Conservation (phyloP, 2,113 vertebrate species). For the Gasterosteus nipponicus region DNA sequence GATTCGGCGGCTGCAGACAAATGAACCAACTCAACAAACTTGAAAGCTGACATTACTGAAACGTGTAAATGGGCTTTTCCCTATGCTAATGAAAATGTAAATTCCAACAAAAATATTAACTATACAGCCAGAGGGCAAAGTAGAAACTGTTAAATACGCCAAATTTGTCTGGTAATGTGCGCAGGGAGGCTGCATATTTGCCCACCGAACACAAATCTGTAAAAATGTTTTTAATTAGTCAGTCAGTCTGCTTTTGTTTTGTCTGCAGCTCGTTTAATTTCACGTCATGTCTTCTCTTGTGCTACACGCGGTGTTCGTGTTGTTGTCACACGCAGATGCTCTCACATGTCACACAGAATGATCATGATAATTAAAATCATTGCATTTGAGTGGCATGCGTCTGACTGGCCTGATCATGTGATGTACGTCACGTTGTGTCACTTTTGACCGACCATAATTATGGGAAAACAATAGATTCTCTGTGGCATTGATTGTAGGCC, state of each 20-base stretch:
- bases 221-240: slow-evolving; percentile 10
- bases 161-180: slow-evolving; percentile 23
- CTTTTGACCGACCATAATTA: slow-evolving; percentile 10
- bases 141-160: slow-evolving; percentile 44
- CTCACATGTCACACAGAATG: slow-evolving; percentile 22
- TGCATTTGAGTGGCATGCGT: slow-evolving; percentile 18
- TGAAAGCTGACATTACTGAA: slow-evolving; percentile 58
- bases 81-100: slow-evolving; percentile 62
- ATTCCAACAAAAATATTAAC: slow-evolving; percentile 45
- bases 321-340: slow-evolving; percentile 24
- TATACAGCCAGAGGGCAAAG: slow-evolving; percentile 48
- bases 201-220: slow-evolving; percentile 1
- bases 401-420: not conserved
- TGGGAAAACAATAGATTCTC: slow-evolving; percentile 5
- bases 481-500: not conserved
- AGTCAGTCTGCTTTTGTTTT: not conserved
- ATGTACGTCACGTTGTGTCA: not conserved
- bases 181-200: slow-evolving; percentile 3
- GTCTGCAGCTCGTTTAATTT: slow-evolving; percentile 5
- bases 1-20: slow-evolving; percentile 38
- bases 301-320: slow-evolving; percentile 9
- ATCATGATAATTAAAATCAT: slow-evolving; percentile 29
- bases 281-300: not conserved
- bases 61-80: slow-evolving; percentile 62
- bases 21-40: slow-evolving; percentile 51